Evolutionary conservation across 2,888 invertebrate genomes (phyloP).

Genomic region (Limnephilus lunatus): DNA sequence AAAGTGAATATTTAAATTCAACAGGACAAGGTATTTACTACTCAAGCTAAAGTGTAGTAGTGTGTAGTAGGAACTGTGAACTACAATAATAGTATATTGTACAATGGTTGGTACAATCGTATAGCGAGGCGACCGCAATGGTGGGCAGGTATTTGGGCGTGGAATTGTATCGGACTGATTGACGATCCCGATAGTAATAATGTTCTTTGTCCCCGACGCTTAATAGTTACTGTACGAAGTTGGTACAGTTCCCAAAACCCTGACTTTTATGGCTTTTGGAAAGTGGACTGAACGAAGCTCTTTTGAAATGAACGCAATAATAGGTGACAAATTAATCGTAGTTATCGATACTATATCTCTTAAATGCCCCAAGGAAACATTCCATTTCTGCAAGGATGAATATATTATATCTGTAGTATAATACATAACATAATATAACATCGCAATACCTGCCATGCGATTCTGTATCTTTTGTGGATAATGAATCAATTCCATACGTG

Average conservation of each 20-base stretch:
- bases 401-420: no score
- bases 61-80: background rate
- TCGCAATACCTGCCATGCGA: background rate
- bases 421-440: background rate
- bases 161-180: background rate
- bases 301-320: background rate
- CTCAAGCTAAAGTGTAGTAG: background rate
- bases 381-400: no score
- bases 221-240: background rate
- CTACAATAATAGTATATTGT: background rate
- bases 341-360: background rate
- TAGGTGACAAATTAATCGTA: background rate
- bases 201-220: slow-evolving; percentile 21
- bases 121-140: background rate
- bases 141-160: background rate
- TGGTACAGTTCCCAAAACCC: background rate
- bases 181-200: background rate
- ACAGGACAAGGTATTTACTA: background rate
- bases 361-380: background rate
- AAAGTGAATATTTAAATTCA: background rate
- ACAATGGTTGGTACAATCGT: background rate
- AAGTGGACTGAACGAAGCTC: no score
- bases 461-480: no score
- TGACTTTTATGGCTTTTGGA: slow-evolving; percentile 8
- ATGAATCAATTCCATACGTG: no score